Percentiles rank a stretch among this genome's conserved stretches.
phyloP scores from a whole-genome alignment of 2,888 invertebrate genomes.

The Empis livida region DNA sequence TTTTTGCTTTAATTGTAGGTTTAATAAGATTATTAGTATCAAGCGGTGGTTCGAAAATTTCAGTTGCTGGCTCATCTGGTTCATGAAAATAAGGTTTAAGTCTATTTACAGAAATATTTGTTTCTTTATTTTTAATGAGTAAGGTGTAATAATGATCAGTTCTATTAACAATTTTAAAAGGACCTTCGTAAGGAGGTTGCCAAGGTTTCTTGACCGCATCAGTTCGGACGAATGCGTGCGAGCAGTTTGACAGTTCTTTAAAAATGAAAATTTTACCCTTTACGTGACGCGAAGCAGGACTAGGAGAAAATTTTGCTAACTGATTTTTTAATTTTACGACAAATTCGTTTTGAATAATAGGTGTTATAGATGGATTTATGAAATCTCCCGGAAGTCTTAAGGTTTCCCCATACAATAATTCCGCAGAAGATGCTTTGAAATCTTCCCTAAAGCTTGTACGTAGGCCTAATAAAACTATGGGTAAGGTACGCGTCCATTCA shows the following conservation, averaged over 20 bases:
- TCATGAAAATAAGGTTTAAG: neutral
- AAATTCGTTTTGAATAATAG: neutral
- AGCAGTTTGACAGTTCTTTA: too few relatives aligned
- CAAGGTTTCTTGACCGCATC: conserved; percentile 12
- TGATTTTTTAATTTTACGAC: neutral
- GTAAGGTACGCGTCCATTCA: too few relatives aligned
- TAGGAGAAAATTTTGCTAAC: neutral
- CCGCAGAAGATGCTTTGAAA: too few relatives aligned
- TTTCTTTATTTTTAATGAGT: neutral
- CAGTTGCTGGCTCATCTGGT: too few relatives aligned
- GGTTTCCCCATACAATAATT: too few relatives aligned
- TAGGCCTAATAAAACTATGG: too few relatives aligned
- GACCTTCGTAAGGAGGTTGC: conserved; percentile 13
- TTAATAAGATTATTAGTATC: too few relatives aligned
- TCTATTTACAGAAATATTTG: neutral
- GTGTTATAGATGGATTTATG: neutral
- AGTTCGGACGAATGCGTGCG: conserved; percentile 14
- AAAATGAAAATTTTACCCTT: neutral
- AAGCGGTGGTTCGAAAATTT: too few relatives aligned
- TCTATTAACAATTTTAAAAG: conserved; percentile 11
- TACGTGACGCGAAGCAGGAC: neutral
- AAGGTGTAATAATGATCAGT: neutral
- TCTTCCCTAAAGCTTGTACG: too few relatives aligned
- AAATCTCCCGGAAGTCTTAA: conserved; percentile 1
- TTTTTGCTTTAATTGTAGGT: too few relatives aligned